Evolutionary conservation across 2,113 vertebrate species (phyloP).

Genomic region (Eolophus roseicapilla): DNA sequence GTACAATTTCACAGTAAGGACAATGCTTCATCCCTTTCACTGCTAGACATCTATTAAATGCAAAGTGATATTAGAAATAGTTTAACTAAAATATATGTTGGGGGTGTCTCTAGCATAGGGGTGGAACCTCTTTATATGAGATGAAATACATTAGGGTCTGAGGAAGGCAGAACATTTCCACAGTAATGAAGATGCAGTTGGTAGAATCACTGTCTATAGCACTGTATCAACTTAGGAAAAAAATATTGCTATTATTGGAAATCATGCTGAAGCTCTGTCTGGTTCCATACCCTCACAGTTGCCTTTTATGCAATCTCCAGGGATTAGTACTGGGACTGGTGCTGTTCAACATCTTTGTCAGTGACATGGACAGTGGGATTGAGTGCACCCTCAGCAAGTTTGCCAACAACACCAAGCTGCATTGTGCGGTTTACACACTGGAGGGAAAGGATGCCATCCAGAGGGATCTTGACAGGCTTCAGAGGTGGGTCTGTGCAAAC

Average conservation of each 20-base stretch:
- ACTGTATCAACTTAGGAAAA: neutral
- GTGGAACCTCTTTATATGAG: neutral
- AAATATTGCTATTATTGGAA: neutral
- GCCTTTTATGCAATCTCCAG: neutral
- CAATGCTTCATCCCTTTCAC: conserved; percentile 14
- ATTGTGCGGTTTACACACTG: neutral
- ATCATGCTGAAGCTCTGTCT: neutral
- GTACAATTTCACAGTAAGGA: neutral
- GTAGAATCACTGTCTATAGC: neutral
- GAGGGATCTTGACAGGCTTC: neutral
- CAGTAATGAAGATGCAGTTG: neutral
- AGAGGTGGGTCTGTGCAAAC: neutral
- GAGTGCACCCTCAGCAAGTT: neutral
- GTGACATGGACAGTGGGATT: neutral
- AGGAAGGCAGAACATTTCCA: neutral
- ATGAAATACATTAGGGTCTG: neutral
- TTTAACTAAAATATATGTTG: neutral
- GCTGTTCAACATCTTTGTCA: neutral
- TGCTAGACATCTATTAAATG: conserved; percentile 2
- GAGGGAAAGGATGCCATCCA: neutral
- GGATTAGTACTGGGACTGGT: neutral
- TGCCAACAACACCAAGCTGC: neutral
- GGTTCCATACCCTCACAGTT: neutral
- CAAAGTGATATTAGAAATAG: neutral
- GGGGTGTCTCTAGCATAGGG: neutral